Conservation (phyloP, 2,888 invertebrate species). For the Lordiphosa fenestrarum region DNA sequence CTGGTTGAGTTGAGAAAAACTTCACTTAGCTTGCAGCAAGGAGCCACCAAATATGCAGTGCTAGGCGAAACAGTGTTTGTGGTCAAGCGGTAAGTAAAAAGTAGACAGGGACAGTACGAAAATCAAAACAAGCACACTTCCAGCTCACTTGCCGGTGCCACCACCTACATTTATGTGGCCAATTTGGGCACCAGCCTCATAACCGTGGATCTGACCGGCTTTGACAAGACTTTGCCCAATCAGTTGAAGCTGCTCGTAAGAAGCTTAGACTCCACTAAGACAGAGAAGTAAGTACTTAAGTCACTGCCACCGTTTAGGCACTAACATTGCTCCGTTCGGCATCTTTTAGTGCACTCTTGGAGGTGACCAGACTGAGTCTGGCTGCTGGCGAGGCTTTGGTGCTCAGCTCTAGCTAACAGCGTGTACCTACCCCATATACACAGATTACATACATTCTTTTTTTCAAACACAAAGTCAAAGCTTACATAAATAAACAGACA, state of each 20-base stretch:
- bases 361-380: slow-evolving; percentile 33
- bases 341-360: slow-evolving; percentile 34
- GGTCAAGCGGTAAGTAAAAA: slow-evolving; percentile 64
- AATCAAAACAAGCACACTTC: too few species aligned
- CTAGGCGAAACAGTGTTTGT: slow-evolving; percentile 65
- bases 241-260: slow-evolving; percentile 37
- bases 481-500: slow-evolving; percentile 54
- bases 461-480: slow-evolving; percentile 38
- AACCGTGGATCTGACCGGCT: slow-evolving; percentile 50
- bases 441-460: slow-evolving; percentile 20
- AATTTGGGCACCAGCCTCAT: slow-evolving; percentile 53
- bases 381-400: slow-evolving; percentile 58
- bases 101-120: too few species aligned
- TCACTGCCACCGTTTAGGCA: background rate
- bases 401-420: slow-evolving; percentile 34
- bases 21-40: slow-evolving; percentile 66
- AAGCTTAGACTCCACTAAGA: slow-evolving; percentile 46
- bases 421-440: slow-evolving; percentile 1
- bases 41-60: slow-evolving; percentile 66
- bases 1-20: slow-evolving; percentile 79
- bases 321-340: background rate
- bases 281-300: slow-evolving; percentile 34
- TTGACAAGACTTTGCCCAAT: slow-evolving; percentile 47
- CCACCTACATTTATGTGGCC: slow-evolving; percentile 59
- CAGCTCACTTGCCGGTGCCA: slow-evolving; percentile 46